Conservation (phyloP, 2,797 vertebrate genomes). For the Clarias laeviceps region DNA sequence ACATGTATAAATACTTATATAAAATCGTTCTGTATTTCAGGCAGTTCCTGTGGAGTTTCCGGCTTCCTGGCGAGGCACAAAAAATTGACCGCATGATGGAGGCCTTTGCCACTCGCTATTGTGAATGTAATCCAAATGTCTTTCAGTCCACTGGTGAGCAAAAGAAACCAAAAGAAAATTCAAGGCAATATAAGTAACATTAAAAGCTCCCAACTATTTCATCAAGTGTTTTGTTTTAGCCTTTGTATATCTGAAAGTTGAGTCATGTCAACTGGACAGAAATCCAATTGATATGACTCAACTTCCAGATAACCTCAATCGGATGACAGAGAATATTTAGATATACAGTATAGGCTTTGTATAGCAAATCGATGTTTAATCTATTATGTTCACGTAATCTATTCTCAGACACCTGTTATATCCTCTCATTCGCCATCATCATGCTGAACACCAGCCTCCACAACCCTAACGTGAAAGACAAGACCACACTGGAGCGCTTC, state of each 20-base stretch:
- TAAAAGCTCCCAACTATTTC: background rate
- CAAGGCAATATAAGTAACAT: background rate
- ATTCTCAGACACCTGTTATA: constrained; percentile 88
- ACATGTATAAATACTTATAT: too few relatives aligned
- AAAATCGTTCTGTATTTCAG: constrained; percentile 61
- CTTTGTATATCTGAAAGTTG: too few relatives aligned
- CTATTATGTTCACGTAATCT: background rate
- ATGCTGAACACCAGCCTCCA: constrained; percentile 96
- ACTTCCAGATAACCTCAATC: too few relatives aligned
- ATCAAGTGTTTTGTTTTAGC: background rate
- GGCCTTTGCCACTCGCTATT: constrained; percentile 89
- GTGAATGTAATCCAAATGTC: constrained; percentile 82
- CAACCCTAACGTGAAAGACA: constrained; percentile 93
- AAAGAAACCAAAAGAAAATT: too few relatives aligned
- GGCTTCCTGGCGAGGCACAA: constrained; percentile 91
- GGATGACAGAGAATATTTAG: too few relatives aligned
- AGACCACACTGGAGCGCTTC: constrained; percentile 86
- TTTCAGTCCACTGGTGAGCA: constrained; percentile 88
- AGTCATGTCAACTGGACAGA: too few relatives aligned
- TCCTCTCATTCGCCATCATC: constrained; percentile 94
- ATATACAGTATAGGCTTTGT: background rate
- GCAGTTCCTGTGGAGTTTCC: constrained; percentile 94
- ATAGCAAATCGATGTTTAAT: background rate
- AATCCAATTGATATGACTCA: too few relatives aligned
- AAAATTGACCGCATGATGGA: constrained; percentile 99